Percentiles rank a stretch among this genome's conserved stretches.
Evolutionary conservation across 2,113 vertebrate species (phyloP).

Genomic region (Vanacampus margaritifer): DNA sequence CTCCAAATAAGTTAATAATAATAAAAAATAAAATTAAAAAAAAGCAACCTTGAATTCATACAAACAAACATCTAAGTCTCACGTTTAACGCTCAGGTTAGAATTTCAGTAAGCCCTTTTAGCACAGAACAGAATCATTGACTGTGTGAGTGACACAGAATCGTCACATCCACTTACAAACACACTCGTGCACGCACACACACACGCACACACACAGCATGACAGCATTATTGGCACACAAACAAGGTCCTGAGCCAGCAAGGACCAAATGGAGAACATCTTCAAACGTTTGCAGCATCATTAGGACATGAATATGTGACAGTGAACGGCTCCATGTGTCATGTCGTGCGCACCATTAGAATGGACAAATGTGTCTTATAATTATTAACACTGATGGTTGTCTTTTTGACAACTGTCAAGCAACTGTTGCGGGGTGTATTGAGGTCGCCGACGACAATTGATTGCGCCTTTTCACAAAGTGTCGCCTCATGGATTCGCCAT

Average conservation of each 20-base stretch:
- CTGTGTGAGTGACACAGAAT: constrained; percentile 19
- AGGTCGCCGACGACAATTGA: not conserved
- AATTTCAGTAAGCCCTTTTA: constrained; percentile 43
- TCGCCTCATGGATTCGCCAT: not conserved
- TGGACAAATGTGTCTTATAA: constrained; percentile 5
- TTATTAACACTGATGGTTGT: constrained; percentile 18
- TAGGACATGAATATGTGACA: constrained; percentile 46
- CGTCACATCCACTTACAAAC: constrained; percentile 15
- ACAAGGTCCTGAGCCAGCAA: constrained; percentile 37
- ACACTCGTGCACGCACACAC: constrained; percentile 26
- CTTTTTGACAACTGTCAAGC: constrained; percentile 20
- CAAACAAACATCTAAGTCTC: constrained; percentile 27
- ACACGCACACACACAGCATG: constrained; percentile 19
- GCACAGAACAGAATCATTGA: constrained; percentile 41
- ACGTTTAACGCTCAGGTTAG: constrained; percentile 24
- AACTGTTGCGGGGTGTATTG: constrained; percentile 10
- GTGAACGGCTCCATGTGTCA: constrained; percentile 42
- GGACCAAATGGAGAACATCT: constrained; percentile 18
- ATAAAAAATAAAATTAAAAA: too few relatives aligned
- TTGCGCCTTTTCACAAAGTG: not conserved
- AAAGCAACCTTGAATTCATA: constrained; percentile 29
- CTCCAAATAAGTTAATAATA: constrained; percentile 54
- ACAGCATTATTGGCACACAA: constrained; percentile 16
- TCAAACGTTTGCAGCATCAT: constrained; percentile 48
- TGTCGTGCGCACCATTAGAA: not conserved